Conservation (phyloP, 2,797 vertebrate genomes). For the Helostoma temminkii region DNA sequence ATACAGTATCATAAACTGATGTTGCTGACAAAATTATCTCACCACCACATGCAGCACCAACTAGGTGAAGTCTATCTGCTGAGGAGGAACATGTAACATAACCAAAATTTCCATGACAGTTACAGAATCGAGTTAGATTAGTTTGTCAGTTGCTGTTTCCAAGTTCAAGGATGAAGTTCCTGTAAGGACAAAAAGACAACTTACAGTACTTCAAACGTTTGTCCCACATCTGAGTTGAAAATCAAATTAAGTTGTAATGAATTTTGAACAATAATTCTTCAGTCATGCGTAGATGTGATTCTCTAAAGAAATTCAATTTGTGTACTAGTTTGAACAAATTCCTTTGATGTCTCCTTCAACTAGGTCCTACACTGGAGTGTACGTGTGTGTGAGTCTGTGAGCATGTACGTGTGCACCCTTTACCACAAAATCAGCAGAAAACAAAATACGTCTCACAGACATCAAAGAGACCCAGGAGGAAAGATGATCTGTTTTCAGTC, state of each 20-base stretch:
- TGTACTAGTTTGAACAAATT: slow-evolving; percentile 43
- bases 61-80: background rate
- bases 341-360: slow-evolving; percentile 55
- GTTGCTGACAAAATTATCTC: background rate
- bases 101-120: background rate
- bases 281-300: slow-evolving; percentile 36
- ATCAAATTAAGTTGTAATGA: slow-evolving; percentile 14
- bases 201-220: background rate
- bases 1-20: background rate
- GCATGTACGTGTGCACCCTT: slow-evolving; percentile 3
- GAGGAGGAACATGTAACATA: background rate
- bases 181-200: too few relatives aligned
- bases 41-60: too few relatives aligned
- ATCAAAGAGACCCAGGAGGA: slow-evolving; percentile 55
- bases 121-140: background rate
- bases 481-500: slow-evolving; percentile 65
- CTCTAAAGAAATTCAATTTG: slow-evolving; percentile 53
- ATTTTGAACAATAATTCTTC: slow-evolving; percentile 17
- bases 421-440: slow-evolving; percentile 64
- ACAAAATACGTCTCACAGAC: slow-evolving; percentile 65
- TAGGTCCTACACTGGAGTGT: slow-evolving; percentile 7
- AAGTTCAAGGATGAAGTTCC: background rate
- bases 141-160: background rate
- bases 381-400: background rate
- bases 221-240: background rate